Evolutionary conservation across 1,140 invertebrate genomes (phyloP).

Genomic region (Panagrolaimus sp.): DNA sequence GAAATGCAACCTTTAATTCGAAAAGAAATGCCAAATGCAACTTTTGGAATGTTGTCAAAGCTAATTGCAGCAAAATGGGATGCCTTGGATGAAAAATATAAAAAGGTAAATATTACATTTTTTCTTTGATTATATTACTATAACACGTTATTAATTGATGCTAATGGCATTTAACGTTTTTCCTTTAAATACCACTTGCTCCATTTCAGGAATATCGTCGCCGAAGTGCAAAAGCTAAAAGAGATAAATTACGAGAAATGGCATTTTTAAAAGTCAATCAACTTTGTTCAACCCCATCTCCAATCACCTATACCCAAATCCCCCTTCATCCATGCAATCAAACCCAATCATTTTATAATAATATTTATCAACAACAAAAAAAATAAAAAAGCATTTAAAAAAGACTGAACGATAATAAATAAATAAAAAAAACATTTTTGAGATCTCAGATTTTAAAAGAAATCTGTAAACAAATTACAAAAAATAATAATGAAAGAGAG

Average conservation of each 20-base stretch:
- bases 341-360: too few species aligned
- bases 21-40: neutral
- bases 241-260: neutral
- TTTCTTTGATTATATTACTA: neutral
- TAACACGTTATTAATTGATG: neutral
- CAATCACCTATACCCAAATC: too few species aligned
- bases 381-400: too few species aligned
- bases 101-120: neutral
- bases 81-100: neutral
- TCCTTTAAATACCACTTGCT: too few species aligned
- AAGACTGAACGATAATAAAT: too few species aligned
- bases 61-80: neutral
- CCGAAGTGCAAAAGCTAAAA: neutral
- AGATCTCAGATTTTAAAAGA: too few species aligned
- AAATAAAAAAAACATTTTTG: too few species aligned
- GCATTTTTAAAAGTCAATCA: conserved; percentile 6
- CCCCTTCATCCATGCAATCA: too few species aligned
- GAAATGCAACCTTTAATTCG: neutral
- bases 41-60: conserved; percentile 6
- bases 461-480: too few species aligned
- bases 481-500: too few species aligned
- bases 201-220: conserved; percentile 9
- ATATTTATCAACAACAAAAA: too few species aligned
- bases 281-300: neutral
- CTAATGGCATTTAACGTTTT: too few species aligned